Evolutionary conservation across 1,140 invertebrate genomes (phyloP), one percentile per base, ranked within the genome.

Genomic region (Meteorus sp.): DNA sequence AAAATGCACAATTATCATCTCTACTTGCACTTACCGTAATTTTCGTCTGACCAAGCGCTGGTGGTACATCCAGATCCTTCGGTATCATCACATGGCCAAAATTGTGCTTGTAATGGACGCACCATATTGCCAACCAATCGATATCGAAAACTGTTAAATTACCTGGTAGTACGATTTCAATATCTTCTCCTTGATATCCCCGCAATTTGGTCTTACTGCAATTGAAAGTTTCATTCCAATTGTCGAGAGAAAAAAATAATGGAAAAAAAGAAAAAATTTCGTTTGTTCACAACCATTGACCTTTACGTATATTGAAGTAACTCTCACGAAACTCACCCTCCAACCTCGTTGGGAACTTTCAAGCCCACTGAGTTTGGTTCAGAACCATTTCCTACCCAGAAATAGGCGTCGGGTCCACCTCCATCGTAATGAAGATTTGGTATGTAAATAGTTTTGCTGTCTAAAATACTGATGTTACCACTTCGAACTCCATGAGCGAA

Each of bases 351-450:
- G 1, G 91, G 89, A 0, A 96, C 91, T 82, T 94, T 95, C 60
- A 86, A 86, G 13, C 93, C 93, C 72, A 89, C 86, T n/a, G 88
- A 80, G 67, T 85, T 87, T 0, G 93, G 93, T 67, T 92, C 87
- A 0, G 83, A 80, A 0, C 93, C 93, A 66, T 88, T 93, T 4
- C 94, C 94, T 3, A 95, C 93, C 91, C 91, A 95, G 75, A 97
- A 97, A 74, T 93, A 95, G 3, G 93, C 92, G 71, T 95, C 93
- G 1, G 92, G 90, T 0, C 90, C 92, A 8, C 87, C 89, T 5
- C 94, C 94, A 67, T 96, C 92, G 68, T 95, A 97, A 71, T 94
- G 91, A 41, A 97, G 79, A 79, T 95, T 93, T 2, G 93, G 93
- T 63, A 96, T 95, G 73, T 93, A 94, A 71, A 97, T 89, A 0